Percentiles rank a stretch among this genome's conserved stretches.
Evolutionary conservation across 2,888 invertebrate species (phyloP).

Genomic region (Catocala sponsa): DNA sequence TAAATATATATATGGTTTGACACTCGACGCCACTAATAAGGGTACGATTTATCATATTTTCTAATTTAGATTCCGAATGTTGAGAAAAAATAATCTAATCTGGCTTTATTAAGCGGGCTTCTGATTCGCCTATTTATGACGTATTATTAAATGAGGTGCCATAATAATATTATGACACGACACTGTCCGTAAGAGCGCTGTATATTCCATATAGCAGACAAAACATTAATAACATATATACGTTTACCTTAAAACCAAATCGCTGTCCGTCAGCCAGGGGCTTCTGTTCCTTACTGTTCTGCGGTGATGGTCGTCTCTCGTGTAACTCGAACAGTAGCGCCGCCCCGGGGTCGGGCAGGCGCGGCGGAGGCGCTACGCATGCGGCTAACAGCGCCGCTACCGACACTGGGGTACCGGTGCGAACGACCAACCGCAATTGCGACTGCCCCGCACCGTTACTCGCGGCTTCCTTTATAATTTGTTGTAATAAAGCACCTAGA

Average conservation of each 20-base stretch:
- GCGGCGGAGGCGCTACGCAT: slow-evolving; percentile 87
- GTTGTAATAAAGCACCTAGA: slow-evolving; percentile 85
- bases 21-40: too few species aligned
- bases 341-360: slow-evolving; percentile 88
- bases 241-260: slow-evolving; percentile 79
- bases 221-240: too few species aligned
- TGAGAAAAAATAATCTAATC: too few species aligned
- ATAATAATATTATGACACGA: too few species aligned
- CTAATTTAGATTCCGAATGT: too few species aligned
- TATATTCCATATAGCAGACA: too few species aligned
- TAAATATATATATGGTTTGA: too few species aligned
- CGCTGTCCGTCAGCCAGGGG: slow-evolving; percentile 71
- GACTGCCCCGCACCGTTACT: slow-evolving; percentile 60
- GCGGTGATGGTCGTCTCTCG: slow-evolving; percentile 66
- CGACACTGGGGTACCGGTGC: slow-evolving; percentile 89
- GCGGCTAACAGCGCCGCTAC: slow-evolving; percentile 88
- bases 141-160: too few species aligned
- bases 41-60: too few species aligned
- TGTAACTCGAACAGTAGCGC: slow-evolving; percentile 88
- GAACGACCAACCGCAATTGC: slow-evolving; percentile 80
- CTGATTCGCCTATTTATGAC: too few species aligned
- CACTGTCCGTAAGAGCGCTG: too few species aligned
- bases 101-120: too few species aligned
- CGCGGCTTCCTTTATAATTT: slow-evolving; percentile 85
- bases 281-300: slow-evolving; percentile 72